These are phyloP conservation scores for Nebria brevicollis DNA, from an alignment of 2,888 invertebrate species.

Conservation along the genomic window DNA sequence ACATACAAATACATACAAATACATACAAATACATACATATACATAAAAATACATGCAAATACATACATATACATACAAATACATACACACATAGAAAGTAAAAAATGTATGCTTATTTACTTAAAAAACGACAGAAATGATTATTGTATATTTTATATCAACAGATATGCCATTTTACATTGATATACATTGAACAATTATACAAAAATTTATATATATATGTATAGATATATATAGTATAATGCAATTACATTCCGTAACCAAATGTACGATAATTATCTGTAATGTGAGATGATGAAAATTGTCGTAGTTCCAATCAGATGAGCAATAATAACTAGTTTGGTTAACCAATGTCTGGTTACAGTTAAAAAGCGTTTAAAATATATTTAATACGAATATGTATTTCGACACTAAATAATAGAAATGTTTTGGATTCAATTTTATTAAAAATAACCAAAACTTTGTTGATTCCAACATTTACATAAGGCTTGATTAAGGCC, in stretches of 20 bases:
- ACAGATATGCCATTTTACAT: constrained; percentile 41
- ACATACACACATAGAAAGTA: too few species aligned
- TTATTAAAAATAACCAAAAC: not conserved
- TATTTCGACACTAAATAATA: not conserved
- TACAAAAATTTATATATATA: constrained; percentile 26
- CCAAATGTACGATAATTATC: too few species aligned
- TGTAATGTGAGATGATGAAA: not conserved
- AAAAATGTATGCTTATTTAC: not conserved
- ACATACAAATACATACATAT: too few species aligned
- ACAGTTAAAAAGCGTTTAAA: not conserved
- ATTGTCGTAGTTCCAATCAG: not conserved
- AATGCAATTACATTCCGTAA: not conserved
- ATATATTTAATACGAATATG: too few species aligned
- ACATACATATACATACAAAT: too few species aligned
- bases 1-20: too few species aligned
- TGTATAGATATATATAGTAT: constrained; percentile 9
- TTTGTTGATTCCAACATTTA: not conserved
- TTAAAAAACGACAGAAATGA: constrained; percentile 33
- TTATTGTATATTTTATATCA: constrained; percentile 30
- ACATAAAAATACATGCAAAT: too few species aligned
- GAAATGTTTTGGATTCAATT: not conserved
- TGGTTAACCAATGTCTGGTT: not conserved
- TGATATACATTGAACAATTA: constrained; percentile 41
- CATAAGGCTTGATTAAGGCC: not conserved
- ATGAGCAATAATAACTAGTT: not conserved